Base-by-base conservation (phyloP, 2,888 invertebrate species). In the Rhingia campestris region DNA sequence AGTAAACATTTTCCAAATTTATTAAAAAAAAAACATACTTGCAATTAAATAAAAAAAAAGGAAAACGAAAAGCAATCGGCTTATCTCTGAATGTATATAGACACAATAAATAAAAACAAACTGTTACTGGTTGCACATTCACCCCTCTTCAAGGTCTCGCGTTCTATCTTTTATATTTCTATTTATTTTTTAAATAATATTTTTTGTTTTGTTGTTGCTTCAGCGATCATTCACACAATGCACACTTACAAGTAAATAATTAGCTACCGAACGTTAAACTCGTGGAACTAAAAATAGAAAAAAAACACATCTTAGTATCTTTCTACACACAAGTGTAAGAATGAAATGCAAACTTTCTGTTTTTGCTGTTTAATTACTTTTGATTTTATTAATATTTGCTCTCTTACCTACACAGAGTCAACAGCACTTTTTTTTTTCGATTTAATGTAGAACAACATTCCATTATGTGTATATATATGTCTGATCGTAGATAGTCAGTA, bases 61-160 rank as follows among this genome's bases (percentile, higher is more conserved):
- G 12, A 32, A 59, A 12, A 59, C 6, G 12, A 10, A 43, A 9
- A 37, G 39, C 6, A 39, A 70, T 14, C 14, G 6, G 9, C 51
- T 30, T 43, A 35, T 73, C 49, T 41, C 7, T 7, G 37, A 12
- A 58, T 22, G 33, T 32, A 10, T 7, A 47, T 59, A 53, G 4
- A 14, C 47, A 37, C 14, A 47, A 47, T 51, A 56, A 39, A 72
- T 35, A 14, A 59, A 73, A 66, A 66, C 22, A 64, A 64, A 58
- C 49, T 43, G 39, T 41, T 37, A 43, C 43, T 75, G 22, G 22
- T 22, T 54, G 69, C 64, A 76, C 70, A 66, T 70, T 70, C 64
- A 76, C 70, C 66, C 70, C 51, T 64, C 39, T 61, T 77, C 81
- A 82, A 82, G 76, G 81, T 61, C 67, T 73, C 49, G 14, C 41